Evolutionary conservation across 2,113 vertebrate genomes (phyloP), one percentile per base, ranked within the genome.

Genomic region (Leptobrachium ailaonicum): DNA sequence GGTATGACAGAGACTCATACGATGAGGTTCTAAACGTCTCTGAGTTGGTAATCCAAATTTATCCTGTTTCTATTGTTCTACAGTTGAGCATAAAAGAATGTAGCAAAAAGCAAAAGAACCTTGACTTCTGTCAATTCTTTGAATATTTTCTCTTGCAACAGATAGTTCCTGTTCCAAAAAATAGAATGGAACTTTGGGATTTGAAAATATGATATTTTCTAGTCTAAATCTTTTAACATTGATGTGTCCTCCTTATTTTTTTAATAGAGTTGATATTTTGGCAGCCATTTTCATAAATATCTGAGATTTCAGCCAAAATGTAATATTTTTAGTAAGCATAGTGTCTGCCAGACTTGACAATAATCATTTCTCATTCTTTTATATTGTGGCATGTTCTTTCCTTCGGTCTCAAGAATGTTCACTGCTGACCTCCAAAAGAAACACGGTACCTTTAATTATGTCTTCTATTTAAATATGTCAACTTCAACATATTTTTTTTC

Each of bases 351-450:
- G 54, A 83, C 84, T 14, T n/a, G 85, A 82, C 84, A 71, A 86
- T 79, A 83, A 75, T 87, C 87, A 87, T 90, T 85, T 89, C 85
- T 94, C 92, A 88, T 85, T 86, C 84, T 76, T 81, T 75, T 73
- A 86, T 88, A 86, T 87, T 85, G 63, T 77, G 82, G 1, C 85
- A 83, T 80, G 82, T 85, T 85, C 83, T 76, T 76, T 80, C 67
- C 0, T 2, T 66, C 53, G 82, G 88, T 90, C 85, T 87, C 86
- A 88, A 83, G 88, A 90, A 90, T 73, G 0, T 32, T 40, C 88
- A 77, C 63, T 83, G 73, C 82, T 85, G 84, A 88, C 87, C 90
- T 82, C 69, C 42, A 84, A 85, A 84, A 85, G 83, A 73, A 71
- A 75, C 13, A 75, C 86, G 40, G 82, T 60, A 82, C 86, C 85